Conservation (phyloP, 2,888 invertebrate genomes). For the Daptonema setosum region DNA sequence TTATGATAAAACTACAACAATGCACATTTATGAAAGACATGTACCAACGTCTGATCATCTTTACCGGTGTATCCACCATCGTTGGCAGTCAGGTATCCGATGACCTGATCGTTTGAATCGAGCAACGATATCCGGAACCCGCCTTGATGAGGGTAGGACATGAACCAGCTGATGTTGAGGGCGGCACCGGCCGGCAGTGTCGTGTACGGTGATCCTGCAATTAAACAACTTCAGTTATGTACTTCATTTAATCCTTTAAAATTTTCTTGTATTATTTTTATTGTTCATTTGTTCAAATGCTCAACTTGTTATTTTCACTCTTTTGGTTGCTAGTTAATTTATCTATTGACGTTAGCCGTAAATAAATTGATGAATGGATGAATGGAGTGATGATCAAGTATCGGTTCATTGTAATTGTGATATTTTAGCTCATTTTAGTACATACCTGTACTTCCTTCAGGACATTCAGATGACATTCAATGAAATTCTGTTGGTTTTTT, state of each 20-base stretch:
- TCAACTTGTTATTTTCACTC: too few species aligned
- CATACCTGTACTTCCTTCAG: too few species aligned
- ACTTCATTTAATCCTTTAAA: neutral
- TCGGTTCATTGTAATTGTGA: too few species aligned
- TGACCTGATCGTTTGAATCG: constrained; percentile 58
- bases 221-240: neutral
- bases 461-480: too few species aligned
- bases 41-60: constrained; percentile 62
- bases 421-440: too few species aligned
- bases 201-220: constrained; percentile 2
- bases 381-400: too few species aligned
- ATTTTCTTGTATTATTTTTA: neutral
- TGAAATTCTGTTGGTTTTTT: too few species aligned
- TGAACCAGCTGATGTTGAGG: constrained; percentile 74
- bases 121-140: constrained; percentile 68
- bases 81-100: constrained; percentile 59
- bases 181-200: constrained; percentile 46
- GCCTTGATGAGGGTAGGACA: constrained; percentile 84
- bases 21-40: too few species aligned
- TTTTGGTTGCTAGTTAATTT: too few species aligned
- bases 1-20: too few species aligned
- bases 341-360: too few species aligned
- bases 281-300: neutral
- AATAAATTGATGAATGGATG: too few species aligned
- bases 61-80: constrained; percentile 50